phyloP scores from a whole-genome alignment of 2,888 invertebrate genomes.

The Lithodes maja region DNA sequence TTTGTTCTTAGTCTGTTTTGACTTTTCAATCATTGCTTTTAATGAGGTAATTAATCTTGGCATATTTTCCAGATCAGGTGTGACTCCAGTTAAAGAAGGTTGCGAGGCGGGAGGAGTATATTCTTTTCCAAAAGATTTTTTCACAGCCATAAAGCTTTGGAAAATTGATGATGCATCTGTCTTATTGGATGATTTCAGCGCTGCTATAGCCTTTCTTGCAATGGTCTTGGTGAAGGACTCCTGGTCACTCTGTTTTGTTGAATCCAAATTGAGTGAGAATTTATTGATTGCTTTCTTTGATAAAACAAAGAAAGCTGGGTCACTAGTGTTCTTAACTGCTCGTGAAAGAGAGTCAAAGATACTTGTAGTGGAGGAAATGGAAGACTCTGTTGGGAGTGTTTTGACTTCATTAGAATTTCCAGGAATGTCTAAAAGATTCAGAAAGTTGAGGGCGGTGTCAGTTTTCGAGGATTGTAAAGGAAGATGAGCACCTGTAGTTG shows the following conservation, averaged over 20 bases:
- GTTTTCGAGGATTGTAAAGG: not conserved
- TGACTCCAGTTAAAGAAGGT: not conserved
- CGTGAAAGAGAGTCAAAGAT: slow-evolving; percentile 3
- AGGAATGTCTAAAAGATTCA: not conserved
- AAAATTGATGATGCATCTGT: slow-evolving; percentile 9
- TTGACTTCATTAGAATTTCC: not conserved
- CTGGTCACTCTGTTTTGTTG: not conserved
- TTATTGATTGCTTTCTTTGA: slow-evolving; percentile 1
- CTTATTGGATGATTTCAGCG: slow-evolving; percentile 14
- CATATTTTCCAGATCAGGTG: not conserved
- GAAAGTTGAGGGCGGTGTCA: not conserved
- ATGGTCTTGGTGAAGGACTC: slow-evolving; percentile 1
- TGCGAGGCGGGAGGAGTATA: not conserved
- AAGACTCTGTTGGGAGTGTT: not conserved
- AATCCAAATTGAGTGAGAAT: not conserved
- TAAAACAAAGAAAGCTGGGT: not conserved
- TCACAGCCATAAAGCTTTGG: not conserved
- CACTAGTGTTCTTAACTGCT: slow-evolving; percentile 3
- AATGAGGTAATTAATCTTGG: slow-evolving; percentile 21
- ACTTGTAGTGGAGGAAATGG: not conserved
- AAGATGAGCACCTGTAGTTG: not conserved
- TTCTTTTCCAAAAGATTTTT: not conserved
- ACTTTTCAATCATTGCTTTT: not conserved
- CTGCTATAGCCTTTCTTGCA: slow-evolving; percentile 17
- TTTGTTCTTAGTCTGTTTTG: not conserved